These are phyloP conservation scores for Hemistola chrysoprasaria DNA, from an alignment of 2,888 invertebrate genomes.

Conservation along the genomic window DNA sequence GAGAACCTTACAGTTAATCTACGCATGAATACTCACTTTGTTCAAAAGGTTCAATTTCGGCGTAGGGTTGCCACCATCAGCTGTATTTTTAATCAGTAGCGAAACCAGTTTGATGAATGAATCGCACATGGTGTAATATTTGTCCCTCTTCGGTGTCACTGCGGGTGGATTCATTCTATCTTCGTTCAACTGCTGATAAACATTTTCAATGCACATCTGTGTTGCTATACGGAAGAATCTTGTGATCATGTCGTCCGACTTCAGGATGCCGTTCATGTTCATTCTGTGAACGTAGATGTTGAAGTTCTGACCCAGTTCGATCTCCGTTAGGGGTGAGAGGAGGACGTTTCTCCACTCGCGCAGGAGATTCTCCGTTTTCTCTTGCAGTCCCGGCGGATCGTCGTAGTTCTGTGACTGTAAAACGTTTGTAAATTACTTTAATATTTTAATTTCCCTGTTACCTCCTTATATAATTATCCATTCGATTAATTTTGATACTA, in stretches of 20 bases:
- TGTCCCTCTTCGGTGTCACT: slow-evolving; percentile 86
- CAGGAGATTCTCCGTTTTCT: slow-evolving; percentile 96
- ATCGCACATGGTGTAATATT: slow-evolving; percentile 97
- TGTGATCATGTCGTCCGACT: slow-evolving; percentile 98
- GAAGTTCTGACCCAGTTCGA: slow-evolving; percentile 95
- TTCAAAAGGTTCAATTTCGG: slow-evolving; percentile 98
- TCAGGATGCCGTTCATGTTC: slow-evolving; percentile 94
- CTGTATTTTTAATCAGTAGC: slow-evolving; percentile 96
- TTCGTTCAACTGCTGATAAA: slow-evolving; percentile 92
- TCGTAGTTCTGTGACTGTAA: slow-evolving; percentile 89
- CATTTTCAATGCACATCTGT: slow-evolving; percentile 97
- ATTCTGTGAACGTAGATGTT: slow-evolving; percentile 97
- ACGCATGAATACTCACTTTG: slow-evolving; percentile 87
- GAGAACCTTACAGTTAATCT: no score
- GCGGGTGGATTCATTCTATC: slow-evolving; percentile 84
- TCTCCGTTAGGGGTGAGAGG: slow-evolving; percentile 89
- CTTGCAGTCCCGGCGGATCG: slow-evolving; percentile 96
- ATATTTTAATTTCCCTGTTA: no score
- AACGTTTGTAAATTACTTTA: no score
- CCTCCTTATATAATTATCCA: no score
- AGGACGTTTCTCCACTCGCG: slow-evolving; percentile 98
- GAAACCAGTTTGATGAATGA: slow-evolving; percentile 97
- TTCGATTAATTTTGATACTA: no score
- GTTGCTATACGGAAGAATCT: slow-evolving; percentile 98
- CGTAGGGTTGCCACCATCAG: slow-evolving; percentile 94